Evolutionary conservation across 2,888 invertebrate species (phyloP).

Genomic region (Calameuta idolon): DNA sequence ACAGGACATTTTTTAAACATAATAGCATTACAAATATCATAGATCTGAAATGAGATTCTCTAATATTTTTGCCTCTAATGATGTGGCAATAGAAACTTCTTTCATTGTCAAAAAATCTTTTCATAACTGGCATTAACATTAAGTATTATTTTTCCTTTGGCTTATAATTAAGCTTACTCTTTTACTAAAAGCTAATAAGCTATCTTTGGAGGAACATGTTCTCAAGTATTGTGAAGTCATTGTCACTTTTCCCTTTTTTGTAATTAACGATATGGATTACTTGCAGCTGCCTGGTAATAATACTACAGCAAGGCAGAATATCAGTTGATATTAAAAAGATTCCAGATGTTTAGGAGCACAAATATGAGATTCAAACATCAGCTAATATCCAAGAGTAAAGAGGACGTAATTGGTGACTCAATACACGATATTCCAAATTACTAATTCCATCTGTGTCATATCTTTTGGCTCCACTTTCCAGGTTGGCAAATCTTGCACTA

Average conservation of each 20-base stretch:
- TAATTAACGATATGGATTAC: not conserved
- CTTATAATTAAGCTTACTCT: not conserved
- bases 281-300: not conserved
- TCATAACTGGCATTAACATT: not conserved
- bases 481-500: conserved; percentile 54
- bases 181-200: not conserved
- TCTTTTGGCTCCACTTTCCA: conserved; percentile 56
- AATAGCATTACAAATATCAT: not conserved
- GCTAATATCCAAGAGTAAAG: conserved; percentile 64
- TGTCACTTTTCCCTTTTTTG: not conserved
- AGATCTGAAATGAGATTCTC: not conserved
- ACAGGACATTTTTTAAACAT: not conserved
- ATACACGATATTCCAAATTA: conserved; percentile 59
- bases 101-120: not conserved
- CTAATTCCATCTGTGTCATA: conserved; percentile 62
- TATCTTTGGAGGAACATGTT: not conserved
- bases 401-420: conserved; percentile 58
- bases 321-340: not conserved
- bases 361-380: conserved; percentile 43
- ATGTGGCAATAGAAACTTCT: not conserved
- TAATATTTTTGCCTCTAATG: not conserved
- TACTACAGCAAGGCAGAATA: not conserved
- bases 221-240: not conserved
- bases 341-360: not conserved
- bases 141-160: not conserved